Conservation (phyloP, 2,113 vertebrate genomes). For the Cacatua alba region DNA sequence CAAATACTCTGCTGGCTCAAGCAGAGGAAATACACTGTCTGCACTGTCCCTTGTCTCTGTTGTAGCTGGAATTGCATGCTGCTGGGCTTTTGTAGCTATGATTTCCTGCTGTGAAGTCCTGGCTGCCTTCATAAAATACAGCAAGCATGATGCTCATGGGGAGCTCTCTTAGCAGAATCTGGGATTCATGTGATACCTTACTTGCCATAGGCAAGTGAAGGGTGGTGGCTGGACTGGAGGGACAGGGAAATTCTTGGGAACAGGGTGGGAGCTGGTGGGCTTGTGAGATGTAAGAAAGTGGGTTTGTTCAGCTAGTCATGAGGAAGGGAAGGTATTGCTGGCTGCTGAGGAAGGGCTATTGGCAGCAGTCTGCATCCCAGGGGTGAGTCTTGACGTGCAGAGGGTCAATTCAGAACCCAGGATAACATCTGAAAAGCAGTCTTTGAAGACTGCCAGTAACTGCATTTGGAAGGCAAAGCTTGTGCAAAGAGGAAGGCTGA, state of each 20-base stretch:
- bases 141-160: background rate
- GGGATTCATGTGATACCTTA: rapidly evolving
- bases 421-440: background rate
- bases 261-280: background rate
- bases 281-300: background rate
- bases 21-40: background rate
- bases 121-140: background rate
- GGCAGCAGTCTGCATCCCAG: background rate
- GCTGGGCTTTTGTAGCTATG: background rate
- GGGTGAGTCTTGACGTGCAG: background rate
- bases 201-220: background rate
- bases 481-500: background rate
- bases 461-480: background rate
- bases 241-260: background rate
- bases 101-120: background rate
- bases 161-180: rapidly evolving
- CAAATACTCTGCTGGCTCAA: background rate
- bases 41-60: background rate
- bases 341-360: background rate
- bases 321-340: background rate
- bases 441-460: background rate
- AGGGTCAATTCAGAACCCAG: background rate
- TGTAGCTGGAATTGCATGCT: rapidly evolving
- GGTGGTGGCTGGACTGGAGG: background rate
- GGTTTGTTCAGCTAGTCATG: background rate